Evolutionary conservation across 2,113 vertebrate genomes (phyloP), one percentile per base, ranked within the genome.

Genomic region (Recurvirostra avosetta): DNA sequence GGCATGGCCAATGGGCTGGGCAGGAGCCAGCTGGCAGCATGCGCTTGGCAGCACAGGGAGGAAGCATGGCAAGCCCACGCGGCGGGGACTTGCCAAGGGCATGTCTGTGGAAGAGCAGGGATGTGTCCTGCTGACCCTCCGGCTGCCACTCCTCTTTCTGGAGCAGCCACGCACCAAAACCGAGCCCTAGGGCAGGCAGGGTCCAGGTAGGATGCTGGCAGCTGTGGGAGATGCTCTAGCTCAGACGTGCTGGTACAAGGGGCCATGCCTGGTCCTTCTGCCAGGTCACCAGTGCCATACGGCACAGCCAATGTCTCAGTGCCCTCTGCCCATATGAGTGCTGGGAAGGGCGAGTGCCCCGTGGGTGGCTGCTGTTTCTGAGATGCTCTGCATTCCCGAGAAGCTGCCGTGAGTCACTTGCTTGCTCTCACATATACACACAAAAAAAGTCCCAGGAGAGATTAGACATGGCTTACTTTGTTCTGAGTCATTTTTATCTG

Each of bases 21-120:
- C 59, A 70, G 38, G 38, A 81, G 70, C n/a, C 70, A 90, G 76
- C 70, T 2, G 1, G 26, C 50, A 71, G 11, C 1, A 0, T 23
- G 56, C 0, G 1, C 21, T 30, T 1, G 1, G 43, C 1, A 0
- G 59, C 45, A 32, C 3, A 2, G 59, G 52, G 12, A 55, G 8
- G n/a, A 88, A 78, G 40, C 2, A 0, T 38, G 25, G 66, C 40
- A 62, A 82, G 21, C 8, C 25, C 53, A 45, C 1, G 3, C 1
- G 2, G 58, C 2, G 2, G 40, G 13, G 18, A 47, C 73, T 88
- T 68, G 30, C 36, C 43, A 21, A 27, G 25, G 40, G 20, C 40
- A 86, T 1, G 1, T 58, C 84, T 52, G 10, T 56, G n/a, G 38
- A 41, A 53, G 62, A 80, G 56, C 34, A 41, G 36, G 86, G 47